phyloP scores from a whole-genome alignment of 2,113 vertebrate genomes.

The Rana temporaria region DNA sequence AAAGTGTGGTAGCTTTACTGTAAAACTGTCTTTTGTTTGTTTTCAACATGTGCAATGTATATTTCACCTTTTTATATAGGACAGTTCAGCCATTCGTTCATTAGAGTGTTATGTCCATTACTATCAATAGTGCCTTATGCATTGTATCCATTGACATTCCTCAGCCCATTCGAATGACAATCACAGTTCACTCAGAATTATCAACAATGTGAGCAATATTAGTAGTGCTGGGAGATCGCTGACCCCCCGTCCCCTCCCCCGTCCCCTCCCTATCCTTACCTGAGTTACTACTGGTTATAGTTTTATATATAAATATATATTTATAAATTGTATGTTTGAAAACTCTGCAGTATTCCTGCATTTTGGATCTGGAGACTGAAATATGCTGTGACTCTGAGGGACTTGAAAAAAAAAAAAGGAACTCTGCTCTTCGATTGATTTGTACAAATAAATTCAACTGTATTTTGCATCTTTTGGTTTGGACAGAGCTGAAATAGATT shows the following conservation, averaged over 20 bases:
- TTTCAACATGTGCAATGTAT: background rate
- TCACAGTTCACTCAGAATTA: background rate
- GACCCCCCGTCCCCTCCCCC: too few species aligned
- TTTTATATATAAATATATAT: slow-evolving; percentile 56
- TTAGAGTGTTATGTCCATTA: background rate
- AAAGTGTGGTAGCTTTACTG: background rate
- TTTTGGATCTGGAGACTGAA: slow-evolving; percentile 19
- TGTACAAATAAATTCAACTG: slow-evolving; percentile 58
- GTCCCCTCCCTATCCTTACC: background rate
- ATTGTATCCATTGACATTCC: background rate
- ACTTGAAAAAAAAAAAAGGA: slow-evolving; percentile 40
- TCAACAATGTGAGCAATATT: background rate
- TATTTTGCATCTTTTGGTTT: slow-evolving; percentile 18
- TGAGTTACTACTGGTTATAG: slow-evolving; percentile 47
- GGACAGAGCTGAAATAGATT: slow-evolving; percentile 47
- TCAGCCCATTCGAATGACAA: slow-evolving; percentile 4
- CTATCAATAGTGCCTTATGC: slow-evolving; percentile 50
- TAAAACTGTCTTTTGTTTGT: background rate
- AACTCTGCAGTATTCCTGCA: slow-evolving; percentile 56
- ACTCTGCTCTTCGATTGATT: slow-evolving; percentile 53
- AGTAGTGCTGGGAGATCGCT: slow-evolving; percentile 11
- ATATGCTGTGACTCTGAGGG: slow-evolving; percentile 53
- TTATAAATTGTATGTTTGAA: slow-evolving; percentile 46
- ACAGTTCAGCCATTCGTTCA: background rate
- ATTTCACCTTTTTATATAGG: background rate